Conservation (phyloP, 2,797 vertebrate species). For the Vultur gryphus region DNA sequence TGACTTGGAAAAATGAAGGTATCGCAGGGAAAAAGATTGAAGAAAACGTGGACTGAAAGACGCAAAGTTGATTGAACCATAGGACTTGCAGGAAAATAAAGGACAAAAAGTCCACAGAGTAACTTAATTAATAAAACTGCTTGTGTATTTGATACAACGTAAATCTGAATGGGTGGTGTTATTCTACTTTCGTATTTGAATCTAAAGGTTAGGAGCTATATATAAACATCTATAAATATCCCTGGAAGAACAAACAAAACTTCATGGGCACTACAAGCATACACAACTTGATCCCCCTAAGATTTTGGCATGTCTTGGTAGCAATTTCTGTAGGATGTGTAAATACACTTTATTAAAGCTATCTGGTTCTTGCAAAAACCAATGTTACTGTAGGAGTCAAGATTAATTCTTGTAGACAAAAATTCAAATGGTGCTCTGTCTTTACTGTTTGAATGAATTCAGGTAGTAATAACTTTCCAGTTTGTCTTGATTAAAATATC, state of each 20-base stretch:
- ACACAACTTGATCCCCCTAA: neutral
- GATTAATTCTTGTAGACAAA: neutral
- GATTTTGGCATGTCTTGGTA: neutral
- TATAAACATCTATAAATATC: constrained; percentile 56
- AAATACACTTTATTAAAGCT: neutral
- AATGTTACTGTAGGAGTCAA: neutral
- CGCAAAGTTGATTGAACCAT: neutral
- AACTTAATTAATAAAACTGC: neutral
- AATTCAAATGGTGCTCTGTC: neutral
- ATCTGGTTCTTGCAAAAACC: neutral
- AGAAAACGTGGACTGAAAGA: neutral
- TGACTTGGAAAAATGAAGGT: neutral
- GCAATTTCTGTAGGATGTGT: neutral
- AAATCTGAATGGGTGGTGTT: neutral
- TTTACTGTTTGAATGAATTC: neutral
- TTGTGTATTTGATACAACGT: neutral
- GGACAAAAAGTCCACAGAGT: neutral
- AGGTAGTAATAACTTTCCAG: neutral
- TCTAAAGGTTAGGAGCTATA: constrained; percentile 48
- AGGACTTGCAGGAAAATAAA: neutral
- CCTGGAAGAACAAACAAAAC: neutral
- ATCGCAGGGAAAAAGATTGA: neutral
- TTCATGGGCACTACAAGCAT: neutral
- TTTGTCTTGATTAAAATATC: neutral
- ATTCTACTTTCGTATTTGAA: neutral